Percentiles rank a stretch among this genome's conserved stretches.
Conservation (phyloP, 2,888 invertebrate genomes). For the Osmoderma eremita region DNA sequence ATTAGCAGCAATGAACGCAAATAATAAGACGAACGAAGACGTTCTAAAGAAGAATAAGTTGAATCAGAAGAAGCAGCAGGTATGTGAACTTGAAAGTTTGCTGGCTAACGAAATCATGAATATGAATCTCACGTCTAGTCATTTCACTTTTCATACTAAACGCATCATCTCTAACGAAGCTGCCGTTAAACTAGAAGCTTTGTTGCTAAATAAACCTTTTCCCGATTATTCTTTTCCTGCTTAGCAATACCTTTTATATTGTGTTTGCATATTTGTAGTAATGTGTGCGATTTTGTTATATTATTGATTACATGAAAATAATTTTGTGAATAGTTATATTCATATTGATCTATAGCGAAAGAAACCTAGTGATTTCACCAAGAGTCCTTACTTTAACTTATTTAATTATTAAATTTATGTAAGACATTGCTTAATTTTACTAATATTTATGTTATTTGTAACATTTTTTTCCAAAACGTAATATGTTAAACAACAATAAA, state of each 20-base stretch:
- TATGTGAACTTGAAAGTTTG: conserved; percentile 61
- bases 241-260: background rate
- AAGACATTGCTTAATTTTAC: background rate
- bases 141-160: conserved; percentile 19
- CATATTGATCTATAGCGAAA: background rate
- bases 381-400: too few relatives aligned
- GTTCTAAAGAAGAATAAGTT: conserved; percentile 79
- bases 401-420: too few relatives aligned
- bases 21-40: conserved; percentile 76
- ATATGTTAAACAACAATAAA: too few relatives aligned
- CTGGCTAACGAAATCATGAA: conserved; percentile 34
- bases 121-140: conserved; percentile 16
- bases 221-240: conserved; percentile 11
- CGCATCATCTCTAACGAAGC: conserved; percentile 20
- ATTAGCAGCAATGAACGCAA: conserved; percentile 78
- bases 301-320: background rate
- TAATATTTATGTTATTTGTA: too few relatives aligned
- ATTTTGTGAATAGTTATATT: conserved; percentile 18
- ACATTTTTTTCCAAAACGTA: too few relatives aligned
- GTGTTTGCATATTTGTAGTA: background rate
- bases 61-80: conserved; percentile 92
- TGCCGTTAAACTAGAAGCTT: conserved; percentile 23
- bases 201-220: conserved; percentile 16
- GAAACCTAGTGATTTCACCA: background rate
- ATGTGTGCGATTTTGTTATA: background rate